Conservation (phyloP, 2,113 vertebrate species). For the Sterrhoptilus dennistouni region DNA sequence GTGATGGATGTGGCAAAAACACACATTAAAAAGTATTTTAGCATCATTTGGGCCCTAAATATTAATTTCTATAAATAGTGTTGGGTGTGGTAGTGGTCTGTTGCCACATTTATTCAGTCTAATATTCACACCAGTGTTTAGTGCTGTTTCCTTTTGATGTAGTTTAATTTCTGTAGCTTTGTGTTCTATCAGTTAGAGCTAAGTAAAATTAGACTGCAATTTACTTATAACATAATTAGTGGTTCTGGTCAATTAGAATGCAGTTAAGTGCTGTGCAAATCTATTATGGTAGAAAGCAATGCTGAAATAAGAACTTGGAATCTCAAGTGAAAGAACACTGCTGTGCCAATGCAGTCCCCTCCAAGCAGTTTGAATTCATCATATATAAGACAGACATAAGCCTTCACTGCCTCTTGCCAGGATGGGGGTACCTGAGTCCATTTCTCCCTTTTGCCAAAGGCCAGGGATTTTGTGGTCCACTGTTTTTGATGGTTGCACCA, state of each 20-base stretch:
- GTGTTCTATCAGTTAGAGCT: background rate
- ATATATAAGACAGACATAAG: background rate
- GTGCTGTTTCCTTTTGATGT: background rate
- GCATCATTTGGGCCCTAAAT: background rate
- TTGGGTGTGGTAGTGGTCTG: background rate
- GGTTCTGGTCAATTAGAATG: constrained; percentile 4
- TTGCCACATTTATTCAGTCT: background rate
- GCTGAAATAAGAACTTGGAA: background rate
- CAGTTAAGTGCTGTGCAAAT: background rate
- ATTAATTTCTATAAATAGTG: background rate
- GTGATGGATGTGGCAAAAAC: background rate
- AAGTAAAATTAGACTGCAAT: constrained; percentile 7
- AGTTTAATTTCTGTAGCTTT: background rate
- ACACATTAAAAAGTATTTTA: background rate
- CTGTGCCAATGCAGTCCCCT: background rate
- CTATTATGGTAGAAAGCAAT: background rate
- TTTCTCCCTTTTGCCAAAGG: background rate
- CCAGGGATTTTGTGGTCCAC: background rate
- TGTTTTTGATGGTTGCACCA: background rate
- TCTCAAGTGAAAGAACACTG: background rate
- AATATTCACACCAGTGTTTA: background rate
- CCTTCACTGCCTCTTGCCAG: background rate
- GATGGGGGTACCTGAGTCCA: background rate
- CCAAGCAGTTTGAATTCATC: background rate
- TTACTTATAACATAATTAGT: background rate